These are phyloP conservation scores for Bradynema listronoti DNA, from an alignment of 1,140 invertebrate species.

Conservation along the genomic window DNA sequence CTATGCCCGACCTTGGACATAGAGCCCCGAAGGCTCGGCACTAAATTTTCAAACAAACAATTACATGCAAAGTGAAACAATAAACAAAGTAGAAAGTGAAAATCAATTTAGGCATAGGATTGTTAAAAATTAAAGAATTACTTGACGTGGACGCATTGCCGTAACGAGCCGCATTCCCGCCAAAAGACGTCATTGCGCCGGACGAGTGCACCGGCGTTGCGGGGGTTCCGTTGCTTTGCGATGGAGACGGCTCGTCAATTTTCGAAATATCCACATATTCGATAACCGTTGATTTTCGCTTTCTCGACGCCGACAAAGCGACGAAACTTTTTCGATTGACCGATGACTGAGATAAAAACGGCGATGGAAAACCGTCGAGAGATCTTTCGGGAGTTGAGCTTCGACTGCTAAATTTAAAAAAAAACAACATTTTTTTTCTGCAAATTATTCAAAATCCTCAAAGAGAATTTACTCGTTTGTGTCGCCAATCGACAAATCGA, in stretches of 20 bases:
- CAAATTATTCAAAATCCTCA: background rate
- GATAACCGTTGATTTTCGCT: slow-evolving; percentile 22
- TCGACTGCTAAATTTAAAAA: slow-evolving; percentile 17
- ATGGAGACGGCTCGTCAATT: background rate
- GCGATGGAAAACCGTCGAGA: slow-evolving; percentile 16
- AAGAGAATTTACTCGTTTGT: background rate
- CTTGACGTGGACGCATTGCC: background rate
- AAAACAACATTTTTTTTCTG: background rate
- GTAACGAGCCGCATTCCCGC: background rate
- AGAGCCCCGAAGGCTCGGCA: slow-evolving; percentile 37
- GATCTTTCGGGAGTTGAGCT: slow-evolving; percentile 22
- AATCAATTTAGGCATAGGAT: background rate
- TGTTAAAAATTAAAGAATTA: background rate
- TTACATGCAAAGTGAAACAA: too few relatives aligned
- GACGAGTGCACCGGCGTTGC: background rate
- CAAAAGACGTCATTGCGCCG: background rate
- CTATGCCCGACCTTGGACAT: slow-evolving; percentile 46
- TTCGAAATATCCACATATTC: slow-evolving; percentile 25
- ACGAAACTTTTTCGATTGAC: too few relatives aligned
- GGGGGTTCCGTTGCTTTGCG: background rate
- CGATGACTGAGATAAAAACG: slow-evolving; percentile 13
- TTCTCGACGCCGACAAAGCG: too few relatives aligned
- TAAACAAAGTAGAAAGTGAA: background rate
- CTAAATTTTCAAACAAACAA: slow-evolving; percentile 18
- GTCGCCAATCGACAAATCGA: background rate